Evolutionary conservation across 2,113 vertebrate genomes (phyloP), one percentile per base, ranked within the genome.

Genomic region (Alces alces): DNA sequence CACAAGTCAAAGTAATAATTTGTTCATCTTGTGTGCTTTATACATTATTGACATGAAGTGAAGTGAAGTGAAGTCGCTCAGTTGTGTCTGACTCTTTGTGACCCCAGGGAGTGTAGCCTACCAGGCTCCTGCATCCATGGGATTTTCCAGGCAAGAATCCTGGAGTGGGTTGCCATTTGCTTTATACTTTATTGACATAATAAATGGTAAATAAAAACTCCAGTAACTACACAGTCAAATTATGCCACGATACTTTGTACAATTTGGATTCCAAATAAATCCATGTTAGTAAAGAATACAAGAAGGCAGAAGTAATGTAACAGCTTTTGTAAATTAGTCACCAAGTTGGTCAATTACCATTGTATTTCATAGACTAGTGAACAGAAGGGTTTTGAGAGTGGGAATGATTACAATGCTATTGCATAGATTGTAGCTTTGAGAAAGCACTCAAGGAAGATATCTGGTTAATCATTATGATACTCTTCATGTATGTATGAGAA

Each of bases 281-380:
- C 47, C 5, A 54, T 80, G 73, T 93, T 96, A 92, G 79, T 90
- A 95, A 95, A 90, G 45, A 60, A 95, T 97, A 54, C 27, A 33
- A 85, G 85, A 94, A 93, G 33, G 55, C 28, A 93, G n/a, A 93
- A 97, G 19, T 55, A 92, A 57, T 96, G 25, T 85, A 93, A 96
- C 88, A 82, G 58, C n/a, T 87, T 95, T 92, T 97, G 52, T 50
- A 96, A 98, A 96, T 95, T 97, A 94, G 43, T 55, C 36, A 96
- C 52, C 36, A 95, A 92, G 27, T 57, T 93, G 78, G 61, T 96
- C 87, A 88, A 30, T 95, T 97, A 73, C 10, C 82, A 61, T 95
- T 95, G 16, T 55, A 76, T 93, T 96, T 96, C 95, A 95, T 76
- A 92, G 88, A 92, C 66, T 96, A 92, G n/a, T 80, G 52, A 95